Base-by-base conservation (phyloP, 92 coral and sea anemone species). In the Isaurus tuberculatus region DNA sequence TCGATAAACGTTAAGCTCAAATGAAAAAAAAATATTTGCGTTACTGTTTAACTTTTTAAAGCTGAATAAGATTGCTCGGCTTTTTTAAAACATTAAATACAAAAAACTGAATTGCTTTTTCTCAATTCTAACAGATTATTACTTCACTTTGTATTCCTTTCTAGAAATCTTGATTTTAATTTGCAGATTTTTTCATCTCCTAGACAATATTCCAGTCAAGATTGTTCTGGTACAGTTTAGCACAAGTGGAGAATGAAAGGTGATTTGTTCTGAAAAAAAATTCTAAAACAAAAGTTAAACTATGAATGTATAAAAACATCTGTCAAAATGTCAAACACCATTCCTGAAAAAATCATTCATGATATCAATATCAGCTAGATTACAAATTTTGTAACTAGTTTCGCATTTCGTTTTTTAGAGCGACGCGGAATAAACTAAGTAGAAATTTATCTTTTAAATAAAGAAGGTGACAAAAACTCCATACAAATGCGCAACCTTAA, bases 341-440 rank as follows among this genome's bases (percentile, higher is more conserved):
- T 77, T 36, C 7, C 14, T 37, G 36, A 22, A 57, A 60, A 49
- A n/a, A 34, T 16, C 22, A 60, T 29, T 77, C 68, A n/a, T 77
- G 82, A 77, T 58, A 77, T 40, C 51, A 34, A 14, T 33, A 61
- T 36, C 34, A 61, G 32, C 22, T 77, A 34, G 69, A 77, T 77
- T 77, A 77, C 19, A 19, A 19, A 33, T 77, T n/a, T 70, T 34
- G 25, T 77, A 34, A 77, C 53, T 27, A 34, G 51, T 33, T 77
- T 57, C 34, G 40, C 26, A 64, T 57, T 51, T 55, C 31, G 81
- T 51, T 34, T 75, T 75, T 25, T 10, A 57, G 42, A 40, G 23
- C 22, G 42, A 37, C n/a, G n/a, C n/a, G n/a, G n/a, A n/a, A n/a
- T n/a, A n/a, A n/a, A n/a, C n/a, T n/a, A n/a, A n/a, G n/a, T n/a